A percentile compares a stretch with the other conserved stretches of the same genome.
These are phyloP conservation scores for Epirrhoe tristata DNA, from an alignment of 2,888 invertebrate species.

Conservation along the genomic window DNA sequence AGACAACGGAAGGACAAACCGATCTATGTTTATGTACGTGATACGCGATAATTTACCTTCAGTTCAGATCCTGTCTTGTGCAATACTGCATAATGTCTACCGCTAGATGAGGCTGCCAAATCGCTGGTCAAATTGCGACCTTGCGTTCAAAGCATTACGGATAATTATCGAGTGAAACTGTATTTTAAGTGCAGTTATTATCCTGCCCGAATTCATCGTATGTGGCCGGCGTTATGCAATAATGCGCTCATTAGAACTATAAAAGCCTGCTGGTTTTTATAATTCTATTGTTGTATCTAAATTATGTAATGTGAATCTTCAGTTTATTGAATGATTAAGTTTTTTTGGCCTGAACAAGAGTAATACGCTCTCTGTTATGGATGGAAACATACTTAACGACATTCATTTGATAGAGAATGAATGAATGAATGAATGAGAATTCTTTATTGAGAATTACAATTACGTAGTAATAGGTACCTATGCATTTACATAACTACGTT, in stretches of 20 bases:
- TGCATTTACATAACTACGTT: slow-evolving; percentile 21
- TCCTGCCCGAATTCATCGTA: slow-evolving; percentile 39
- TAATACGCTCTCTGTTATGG: slow-evolving; percentile 1
- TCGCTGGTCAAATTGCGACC: slow-evolving; percentile 44
- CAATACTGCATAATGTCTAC: slow-evolving; percentile 45
- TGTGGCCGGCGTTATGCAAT: slow-evolving; percentile 45
- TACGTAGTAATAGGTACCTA: slow-evolving; percentile 10
- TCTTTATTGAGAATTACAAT: no score
- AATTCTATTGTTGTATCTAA: slow-evolving; percentile 38
- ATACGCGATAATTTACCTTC: slow-evolving; percentile 60
- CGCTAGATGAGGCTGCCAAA: slow-evolving; percentile 38
- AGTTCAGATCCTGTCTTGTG: slow-evolving; percentile 58
- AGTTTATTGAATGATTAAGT: slow-evolving; percentile 36
- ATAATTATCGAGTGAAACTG: slow-evolving; percentile 37
- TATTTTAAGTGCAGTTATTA: slow-evolving; percentile 35
- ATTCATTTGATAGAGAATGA: neutral
- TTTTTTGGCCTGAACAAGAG: slow-evolving; percentile 2
- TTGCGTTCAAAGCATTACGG: slow-evolving; percentile 43
- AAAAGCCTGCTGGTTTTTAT: slow-evolving; percentile 42
- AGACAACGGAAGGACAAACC: slow-evolving; percentile 68
- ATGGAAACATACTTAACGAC: slow-evolving; percentile 3
- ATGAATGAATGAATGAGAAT: no score
- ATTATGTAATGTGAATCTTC: slow-evolving; percentile 36
- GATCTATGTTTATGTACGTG: slow-evolving; percentile 64
- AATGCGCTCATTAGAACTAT: no score